Base-by-base conservation (phyloP, 2,113 vertebrate species). In the Colaptes auratus region DNA sequence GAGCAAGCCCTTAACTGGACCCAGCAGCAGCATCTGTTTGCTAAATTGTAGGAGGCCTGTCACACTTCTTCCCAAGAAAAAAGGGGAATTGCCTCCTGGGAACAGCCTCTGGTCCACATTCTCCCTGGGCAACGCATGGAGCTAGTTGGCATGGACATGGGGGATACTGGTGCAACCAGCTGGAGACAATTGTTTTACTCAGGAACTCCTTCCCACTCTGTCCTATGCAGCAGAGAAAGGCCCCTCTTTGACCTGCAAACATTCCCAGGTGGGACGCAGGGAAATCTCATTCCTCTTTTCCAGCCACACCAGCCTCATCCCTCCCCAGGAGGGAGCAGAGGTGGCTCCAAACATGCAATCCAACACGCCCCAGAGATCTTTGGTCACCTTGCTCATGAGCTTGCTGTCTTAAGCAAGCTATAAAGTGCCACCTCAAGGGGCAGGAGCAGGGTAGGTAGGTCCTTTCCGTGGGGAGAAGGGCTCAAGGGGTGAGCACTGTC, bases 381-480 rank as follows among this genome's bases (percentile, higher is more conserved):
- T 94, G 94, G 96, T 89, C 73, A 14, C 4, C 35, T 55, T 85
- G 42, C 71, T 90, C 18, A 0, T 64, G 59, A 86, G 79, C 79
- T 72, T 1, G 0, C 52, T 77, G 31, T 70, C 60, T 66, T n/a
- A 24, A 75, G 77, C 35, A 3, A 83, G 74, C 73, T 90, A 10
- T 92, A 90, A 96, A 95, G 94, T 93, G 96, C 86, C 91, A 72
- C 77, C 70, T 61, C 3, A 6, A 48, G 36, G 88, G 82, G 61
- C 91, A 92, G 56, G 65, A 20, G 42, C 46, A 64, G 71, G 60
- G 18, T 55, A 67, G 58, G 31, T n/a, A 35, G 44, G 33, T 81
- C 33, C 46, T 69, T 70, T 56, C 82, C 76, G 8, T 21, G 46
- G 77, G 33, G 42, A 59, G 53, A 77, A 76, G 44, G 15, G 35